Base-by-base conservation (phyloP, 2,888 invertebrate genomes). In the Elysia crispata region DNA sequence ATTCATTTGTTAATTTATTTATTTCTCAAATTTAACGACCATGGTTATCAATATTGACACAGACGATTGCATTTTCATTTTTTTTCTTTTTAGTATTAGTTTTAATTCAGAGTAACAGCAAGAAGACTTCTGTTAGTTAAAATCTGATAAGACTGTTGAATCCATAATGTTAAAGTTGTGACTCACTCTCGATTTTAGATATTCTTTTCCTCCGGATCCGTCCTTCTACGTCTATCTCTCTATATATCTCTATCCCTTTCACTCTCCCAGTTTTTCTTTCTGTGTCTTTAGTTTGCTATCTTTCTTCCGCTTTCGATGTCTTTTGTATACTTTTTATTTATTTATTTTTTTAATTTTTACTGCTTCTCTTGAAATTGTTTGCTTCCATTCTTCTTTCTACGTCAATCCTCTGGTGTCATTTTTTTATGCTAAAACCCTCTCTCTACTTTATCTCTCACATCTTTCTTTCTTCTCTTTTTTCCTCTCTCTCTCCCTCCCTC, bases 171-270 rank as follows among this genome's bases (percentile, higher is more conserved):
- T n/a, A n/a, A n/a, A n/a, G n/a, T n/a, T n/a, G n/a, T n/a, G n/a
- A n/a, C n/a, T 69, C 69, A 15, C 69, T 30, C 69, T 69, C 69
- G 15, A 28, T 23, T n/a, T 69, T 31, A 23, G 30, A 30, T 31
- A 23, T 31, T 69, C 69, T 28, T 25, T 69, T 31, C 13, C 69
- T 69, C 69, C 25, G 30, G 25, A 15, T 69, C 69, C 31, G 30
- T 69, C 69, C 31, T 31, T 69, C 69, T 69, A 28, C 31, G 30
- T 69, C 69, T 69, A 28, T 69, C 69, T 69, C 69, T 69, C 69
- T 69, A 28, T 69, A 13, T 30, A 28, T 69, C 69, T 69, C 69
- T 69, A 13, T 69, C 69, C 23, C 64, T 64, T 23, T 64, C 64
- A 11, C 23, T 64, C 64, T 64, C 64, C 25, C 64, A 11, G 11